phyloP scores from a whole-genome alignment of 2,888 invertebrate genomes.

The Sarcophaga caerulescens region DNA sequence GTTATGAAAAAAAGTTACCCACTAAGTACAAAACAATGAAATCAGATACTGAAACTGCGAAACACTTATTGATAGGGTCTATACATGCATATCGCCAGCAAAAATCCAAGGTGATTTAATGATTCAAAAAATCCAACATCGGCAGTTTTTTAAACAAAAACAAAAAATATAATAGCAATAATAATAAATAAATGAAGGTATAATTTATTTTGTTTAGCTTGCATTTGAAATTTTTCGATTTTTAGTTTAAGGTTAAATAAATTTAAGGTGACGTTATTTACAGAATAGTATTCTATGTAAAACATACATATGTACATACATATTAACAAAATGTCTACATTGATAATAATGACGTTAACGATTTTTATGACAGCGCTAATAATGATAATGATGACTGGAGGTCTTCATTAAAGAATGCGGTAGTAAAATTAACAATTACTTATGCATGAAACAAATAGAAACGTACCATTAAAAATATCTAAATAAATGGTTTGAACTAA shows the following conservation, averaged over 20 bases:
- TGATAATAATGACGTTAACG: not conserved
- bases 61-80: not conserved
- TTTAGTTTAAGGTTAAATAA: not conserved
- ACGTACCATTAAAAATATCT: constrained; percentile 1
- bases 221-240: not conserved
- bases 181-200: too few relatives aligned
- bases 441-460: constrained; percentile 13
- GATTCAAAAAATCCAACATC: not conserved
- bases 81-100: not conserved
- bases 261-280: not conserved
- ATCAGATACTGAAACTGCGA: not conserved
- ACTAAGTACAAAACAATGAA: constrained; percentile 6
- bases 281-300: not conserved
- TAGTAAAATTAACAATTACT: constrained; percentile 32
- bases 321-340: not conserved
- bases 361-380: not conserved
- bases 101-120: not conserved
- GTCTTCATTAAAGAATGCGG: constrained; percentile 43
- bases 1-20: not conserved
- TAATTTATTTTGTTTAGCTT: not conserved
- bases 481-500: not conserved
- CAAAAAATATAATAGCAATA: too few relatives aligned
- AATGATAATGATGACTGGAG: constrained; percentile 1
- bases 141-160: too few relatives aligned
- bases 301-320: not conserved